Evolutionary conservation across 2,797 vertebrate genomes (phyloP), one percentile per base, ranked within the genome.

Genomic region (Melanotaenia boesemani): DNA sequence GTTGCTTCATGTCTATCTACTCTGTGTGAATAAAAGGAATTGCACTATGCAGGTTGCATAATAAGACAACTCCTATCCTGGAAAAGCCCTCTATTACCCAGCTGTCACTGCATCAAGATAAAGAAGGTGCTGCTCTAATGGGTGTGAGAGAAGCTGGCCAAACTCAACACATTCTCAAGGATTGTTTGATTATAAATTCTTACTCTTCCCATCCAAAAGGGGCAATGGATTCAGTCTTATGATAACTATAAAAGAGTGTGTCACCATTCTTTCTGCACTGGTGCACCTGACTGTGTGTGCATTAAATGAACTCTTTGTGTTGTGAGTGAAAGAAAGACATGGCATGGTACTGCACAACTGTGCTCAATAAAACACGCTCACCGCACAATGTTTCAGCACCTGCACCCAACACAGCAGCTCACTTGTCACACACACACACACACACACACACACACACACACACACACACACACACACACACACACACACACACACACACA

Each of bases 351-450:
- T 77, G 77, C 82, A 76, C 75, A 61, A 74, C 80, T 89, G 81
- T 87, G 85, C 89, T 83, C 86, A 92, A 89, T 88, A 88, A 72
- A 85, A 85, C 86, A 92, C 75, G 89, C 90, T 92, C 89, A 90
- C 76, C 44, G 85, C 89, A 87, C 89, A 91, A 86, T 76, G 65
- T 88, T 89, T 86, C 84, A 89, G 84, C 91, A 91, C 92, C 92
- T 90, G 90, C 76, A 91, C 84, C 90, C 85, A 88, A 80, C 85
- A 72, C 70, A 73, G 60, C 55, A 50, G 70, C 79, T 85, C 74
- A 86, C 63, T 76, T 69, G 67, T 77, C 37, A 61, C 63, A 34
- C 71, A 78, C 62, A 75, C 76, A 83, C 34, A 61, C 57, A 74
- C 70, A 74, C 66, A 70, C 36, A 66, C 76, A 57, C 68, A 74